Evolutionary conservation across 2,113 vertebrate species (phyloP).

Genomic region (Phocoena sinus): DNA sequence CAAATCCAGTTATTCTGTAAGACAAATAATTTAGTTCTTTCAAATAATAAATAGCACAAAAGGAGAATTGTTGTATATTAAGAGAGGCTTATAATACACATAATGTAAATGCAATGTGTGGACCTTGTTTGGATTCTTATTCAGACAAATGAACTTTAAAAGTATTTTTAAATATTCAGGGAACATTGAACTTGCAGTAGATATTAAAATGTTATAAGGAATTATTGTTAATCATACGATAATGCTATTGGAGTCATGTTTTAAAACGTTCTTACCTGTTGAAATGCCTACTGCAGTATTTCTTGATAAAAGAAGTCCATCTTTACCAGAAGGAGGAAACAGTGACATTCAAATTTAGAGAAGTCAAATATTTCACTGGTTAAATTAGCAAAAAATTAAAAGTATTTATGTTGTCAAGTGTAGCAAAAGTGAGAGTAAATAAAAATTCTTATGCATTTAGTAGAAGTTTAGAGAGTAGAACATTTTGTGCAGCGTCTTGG

Average conservation of each 20-base stretch:
- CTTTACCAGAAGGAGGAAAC: not conserved
- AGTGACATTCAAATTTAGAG: not conserved
- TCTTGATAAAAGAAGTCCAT: not conserved
- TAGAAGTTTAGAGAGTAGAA: not conserved
- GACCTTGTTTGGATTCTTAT: not conserved
- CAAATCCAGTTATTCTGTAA: not conserved
- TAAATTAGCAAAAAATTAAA: not conserved
- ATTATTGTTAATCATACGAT: conserved; percentile 10
- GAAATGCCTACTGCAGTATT: not conserved
- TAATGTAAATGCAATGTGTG: not conserved
- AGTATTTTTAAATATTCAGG: not conserved
- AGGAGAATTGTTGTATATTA: not conserved
- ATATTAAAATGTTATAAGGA: not conserved
- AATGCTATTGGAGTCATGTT: not conserved
- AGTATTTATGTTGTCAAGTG: not conserved
- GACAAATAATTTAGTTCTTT: not conserved
- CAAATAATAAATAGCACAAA: not conserved
- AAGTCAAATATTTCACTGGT: not conserved
- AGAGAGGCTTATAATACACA: not conserved
- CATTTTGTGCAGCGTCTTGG: not conserved
- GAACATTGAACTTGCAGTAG: not conserved
- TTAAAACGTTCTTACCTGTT: not conserved
- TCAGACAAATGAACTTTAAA: not conserved
- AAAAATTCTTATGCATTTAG: not conserved
- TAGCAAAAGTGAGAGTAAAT: not conserved